Base-by-base conservation (phyloP, 2,797 vertebrate species). In the Manis crassicaudata region DNA sequence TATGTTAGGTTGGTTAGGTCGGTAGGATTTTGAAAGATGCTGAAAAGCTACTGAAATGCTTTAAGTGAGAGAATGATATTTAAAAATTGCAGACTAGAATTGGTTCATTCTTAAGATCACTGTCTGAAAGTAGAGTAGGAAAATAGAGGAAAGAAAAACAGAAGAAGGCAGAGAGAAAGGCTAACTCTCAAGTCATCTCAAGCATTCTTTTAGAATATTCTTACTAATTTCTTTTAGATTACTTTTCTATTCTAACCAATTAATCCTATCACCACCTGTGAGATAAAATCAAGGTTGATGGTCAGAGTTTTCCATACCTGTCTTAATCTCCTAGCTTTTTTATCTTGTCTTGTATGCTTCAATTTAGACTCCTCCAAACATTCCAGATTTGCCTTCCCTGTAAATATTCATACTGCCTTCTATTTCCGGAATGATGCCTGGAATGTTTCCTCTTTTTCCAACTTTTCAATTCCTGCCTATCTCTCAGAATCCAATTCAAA, bases 341-440 rank as follows among this genome's bases (percentile, higher is more conserved):
- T 63, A 18, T 14, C 37, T 5, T 83, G 6, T 72, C 16, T 87
- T 56, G 0, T 23, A 3, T 79, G 6, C 67, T 46, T 93, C 63
- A 79, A 1, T 76, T 65, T 82, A 83, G 32, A 76, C 9, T 70
- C 52, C 65, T 84, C 35, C 43, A 94, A 32, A 92, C 29, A 50
- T 68, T 94, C 25, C 79, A 68, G 46, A 86, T 52, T 90, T 92
- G 81, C 18, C 13, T 3, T 83, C 1, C 14, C 6, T 73, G 29
- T 82, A 84, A 72, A 87, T 84, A 46, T 88, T 88, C 52, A 23
- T 32, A 27, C 32, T 88, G 58, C 32, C 62, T 80, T 81, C 68
- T 94, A 27, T 75, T 77, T 95, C 68, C 92, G 52, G 52, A 94
- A 23, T 9, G 58, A 81, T 89, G 84, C 70, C 70, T 60, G 3